Evolutionary conservation across 2,113 vertebrate genomes (phyloP), one percentile per base, ranked within the genome.

Genomic region (Ammodytes marinus): DNA sequence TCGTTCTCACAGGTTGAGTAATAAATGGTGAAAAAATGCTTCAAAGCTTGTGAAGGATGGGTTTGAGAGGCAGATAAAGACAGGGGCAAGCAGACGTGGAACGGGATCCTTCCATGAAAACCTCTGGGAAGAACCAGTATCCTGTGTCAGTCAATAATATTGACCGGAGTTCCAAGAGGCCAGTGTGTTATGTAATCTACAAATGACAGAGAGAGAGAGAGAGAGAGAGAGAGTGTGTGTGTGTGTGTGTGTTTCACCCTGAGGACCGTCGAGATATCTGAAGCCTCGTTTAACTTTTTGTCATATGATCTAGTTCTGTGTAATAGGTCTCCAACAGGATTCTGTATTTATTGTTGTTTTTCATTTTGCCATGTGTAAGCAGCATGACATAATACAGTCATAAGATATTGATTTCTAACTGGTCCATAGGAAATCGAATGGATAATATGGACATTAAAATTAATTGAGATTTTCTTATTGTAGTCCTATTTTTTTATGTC

Each of bases 141-240:
- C 86, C 79, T 69, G 74, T 53, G 61, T 5, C 1, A 27, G 49
- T 92, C 92, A 68, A 93, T 94, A 91, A 79, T 92, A 93, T 94
- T 73, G 91, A 92, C 55, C 15, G 43, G 68, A 4, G n/a, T 63
- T 90, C 76, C 77, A 88, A 82, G 72, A 70, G 77, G 86, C 61
- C 13, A 1, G 63, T 39, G 88, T 85, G 78, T 93, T 92, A 92
- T 80, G 90, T 90, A 87, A 93, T 90, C 74, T 83, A 55, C 66
- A 79, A 76, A 58, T 43, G 40, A 27, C 27, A 27, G 27, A 27
- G 27, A 27, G 27, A 27, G 27, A 27, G 27, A 27, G 27, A 27
- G 27, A 1, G 27, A 27, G 27, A 1, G 27, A 1, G 27, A 27
- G 27, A n/a, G 65, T 65, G 54, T 83, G 71, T 58, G 37, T 74